Evolutionary conservation across 2,797 vertebrate species (phyloP), one percentile per base, ranked within the genome.

Genomic region (Hylomyscus alleni): DNA sequence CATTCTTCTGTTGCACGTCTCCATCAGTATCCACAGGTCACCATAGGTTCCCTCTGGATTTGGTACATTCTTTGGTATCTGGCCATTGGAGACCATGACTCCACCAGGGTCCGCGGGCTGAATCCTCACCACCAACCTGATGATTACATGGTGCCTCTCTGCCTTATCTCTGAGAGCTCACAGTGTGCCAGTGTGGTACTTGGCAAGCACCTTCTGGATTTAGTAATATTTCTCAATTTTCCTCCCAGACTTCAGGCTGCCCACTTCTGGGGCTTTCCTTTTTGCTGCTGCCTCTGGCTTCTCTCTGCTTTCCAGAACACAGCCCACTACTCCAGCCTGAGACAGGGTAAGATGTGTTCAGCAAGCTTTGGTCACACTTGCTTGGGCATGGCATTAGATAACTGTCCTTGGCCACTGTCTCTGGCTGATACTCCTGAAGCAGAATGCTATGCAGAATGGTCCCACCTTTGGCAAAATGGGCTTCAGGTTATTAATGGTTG

Each of bases 281-380:
- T 14, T 13, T 31, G 17, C 52, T 7, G 8, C 29, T 34, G 19
- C 20, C 22, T 56, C 26, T 29, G 47, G 31, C 47, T 69, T 31
- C 0, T 20, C 31, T 47, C 54, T 2, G 0, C 50, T 13, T 15
- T 29, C 22, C 80, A 24, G 58, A 17, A 19, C 9, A 0, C 8
- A 44, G 50, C 1, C 6, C 31, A 3, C 26, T 15, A 7, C 34
- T 58, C 24, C 13, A 26, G 52, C n/a, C 19, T 11, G n/a, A n/a
- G 8, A 67, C 14, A 3, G 31, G 20, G 37, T 2, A n/a, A 34
- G 72, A 37, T 3, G 12, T 54, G 56, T 12, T 50, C 13, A 24
- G 31, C 65, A 47, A 14, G 14, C 17, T 58, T 24, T 44, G 1
- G 20, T 4, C 24, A 26, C 40, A 17, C 17, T 47, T 19, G 40